phyloP scores from a whole-genome alignment of 2,797 vertebrate species.

The Enoplosus armatus region DNA sequence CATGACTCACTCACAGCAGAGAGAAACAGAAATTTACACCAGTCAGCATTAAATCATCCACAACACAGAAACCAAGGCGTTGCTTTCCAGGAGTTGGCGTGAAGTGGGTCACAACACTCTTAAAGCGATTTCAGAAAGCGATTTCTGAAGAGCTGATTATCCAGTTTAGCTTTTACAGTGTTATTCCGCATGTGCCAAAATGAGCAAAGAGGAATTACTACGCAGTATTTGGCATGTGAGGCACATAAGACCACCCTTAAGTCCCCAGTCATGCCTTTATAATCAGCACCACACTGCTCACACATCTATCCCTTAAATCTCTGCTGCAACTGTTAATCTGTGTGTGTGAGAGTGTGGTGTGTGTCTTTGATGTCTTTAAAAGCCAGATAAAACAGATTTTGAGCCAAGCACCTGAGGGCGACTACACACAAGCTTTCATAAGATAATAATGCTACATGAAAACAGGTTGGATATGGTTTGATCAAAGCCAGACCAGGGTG shows the following conservation, averaged over 20 bases:
- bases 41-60: slow-evolving; percentile 70
- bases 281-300: slow-evolving; percentile 43
- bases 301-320: slow-evolving; percentile 42
- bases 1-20: slow-evolving; percentile 64
- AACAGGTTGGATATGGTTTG: slow-evolving; percentile 17
- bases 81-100: slow-evolving; percentile 49
- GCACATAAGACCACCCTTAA: slow-evolving; percentile 46
- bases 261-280: slow-evolving; percentile 34
- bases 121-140: slow-evolving; percentile 29
- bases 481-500: slow-evolving; percentile 23
- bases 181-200: slow-evolving; percentile 24
- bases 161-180: slow-evolving; percentile 14
- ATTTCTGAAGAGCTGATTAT: slow-evolving; percentile 40
- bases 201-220: slow-evolving; percentile 40
- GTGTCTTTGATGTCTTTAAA: slow-evolving; percentile 39
- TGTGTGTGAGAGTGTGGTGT: slow-evolving; percentile 7
- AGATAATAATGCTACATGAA: slow-evolving; percentile 27
- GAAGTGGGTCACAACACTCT: slow-evolving; percentile 20
- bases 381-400: slow-evolving; percentile 41
- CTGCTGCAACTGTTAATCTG: slow-evolving; percentile 16
- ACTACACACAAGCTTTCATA: slow-evolving; percentile 7
- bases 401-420: slow-evolving; percentile 30
- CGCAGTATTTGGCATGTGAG: slow-evolving; percentile 32
- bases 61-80: slow-evolving; percentile 38
- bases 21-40: slow-evolving; percentile 60